Evolutionary conservation across 2,888 invertebrate species (phyloP).

Genomic region (Lycocerus yunnanus): DNA sequence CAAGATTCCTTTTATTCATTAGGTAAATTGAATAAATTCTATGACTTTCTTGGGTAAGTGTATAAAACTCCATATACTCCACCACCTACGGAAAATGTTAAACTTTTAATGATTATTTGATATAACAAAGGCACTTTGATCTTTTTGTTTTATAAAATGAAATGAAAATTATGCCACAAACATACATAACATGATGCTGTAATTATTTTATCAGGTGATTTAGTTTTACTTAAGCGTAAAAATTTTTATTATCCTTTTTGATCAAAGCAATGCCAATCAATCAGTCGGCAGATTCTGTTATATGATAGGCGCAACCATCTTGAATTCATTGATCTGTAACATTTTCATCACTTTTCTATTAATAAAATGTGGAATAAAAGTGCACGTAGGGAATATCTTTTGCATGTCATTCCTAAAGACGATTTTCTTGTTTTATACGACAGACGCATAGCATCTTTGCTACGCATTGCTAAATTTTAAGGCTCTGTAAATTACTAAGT

Average conservation of each 20-base stretch:
- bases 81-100: not conserved
- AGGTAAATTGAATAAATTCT: not conserved
- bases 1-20: not conserved
- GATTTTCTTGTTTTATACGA: constrained; percentile 7
- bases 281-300: constrained; percentile 32
- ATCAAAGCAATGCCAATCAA: constrained; percentile 25
- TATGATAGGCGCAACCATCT: constrained; percentile 31
- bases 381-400: constrained; percentile 9
- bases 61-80: not conserved
- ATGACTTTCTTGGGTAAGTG: not conserved
- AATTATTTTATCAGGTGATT: not conserved
- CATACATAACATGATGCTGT: too few species aligned
- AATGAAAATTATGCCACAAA: not conserved
- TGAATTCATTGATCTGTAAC: constrained; percentile 29
- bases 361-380: constrained; percentile 17
- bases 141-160: not conserved
- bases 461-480: not conserved
- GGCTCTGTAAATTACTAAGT: not conserved
- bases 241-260: not conserved
- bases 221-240: not conserved
- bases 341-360: constrained; percentile 17
- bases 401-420: constrained; percentile 14
- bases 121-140: not conserved
- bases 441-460: not conserved
- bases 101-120: not conserved